phyloP scores from a whole-genome alignment of 2,888 invertebrate genomes.

The Andrena minutula region DNA sequence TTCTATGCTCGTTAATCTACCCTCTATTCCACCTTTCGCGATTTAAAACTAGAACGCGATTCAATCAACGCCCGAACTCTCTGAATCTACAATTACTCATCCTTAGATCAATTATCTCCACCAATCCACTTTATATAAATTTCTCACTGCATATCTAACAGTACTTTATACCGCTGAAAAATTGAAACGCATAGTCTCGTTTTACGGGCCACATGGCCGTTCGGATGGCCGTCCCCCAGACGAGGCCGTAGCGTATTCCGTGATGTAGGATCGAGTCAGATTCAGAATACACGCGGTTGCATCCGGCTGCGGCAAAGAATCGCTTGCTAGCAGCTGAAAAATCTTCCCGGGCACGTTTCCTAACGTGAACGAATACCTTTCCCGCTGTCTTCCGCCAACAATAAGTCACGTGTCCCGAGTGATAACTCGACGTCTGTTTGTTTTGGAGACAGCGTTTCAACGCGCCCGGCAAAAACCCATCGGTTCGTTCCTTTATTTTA shows the following conservation, averaged over 20 bases:
- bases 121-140: no score
- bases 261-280: conserved; percentile 36
- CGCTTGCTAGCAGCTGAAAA: conserved; percentile 40
- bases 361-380: conserved; percentile 57
- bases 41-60: no score
- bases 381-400: conserved; percentile 47
- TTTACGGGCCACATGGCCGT: conserved; percentile 36
- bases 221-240: conserved; percentile 1
- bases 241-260: conserved; percentile 38
- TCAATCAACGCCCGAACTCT: no score
- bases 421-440: conserved; percentile 61
- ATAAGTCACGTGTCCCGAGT: conserved; percentile 55
- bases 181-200: conserved; percentile 44
- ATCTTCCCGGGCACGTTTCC: conserved; percentile 51
- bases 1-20: background rate
- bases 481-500: conserved; percentile 24
- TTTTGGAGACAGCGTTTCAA: conserved; percentile 46
- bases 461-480: conserved; percentile 34
- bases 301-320: conserved; percentile 3
- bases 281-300: conserved; percentile 40
- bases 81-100: no score
- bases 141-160: no score
- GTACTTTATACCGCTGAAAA: conserved; percentile 21
- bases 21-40: no score
- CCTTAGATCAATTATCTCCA: no score